These are phyloP conservation scores for Panagrolaimus sp. DNA, from an alignment of 1,140 invertebrate species.

Conservation along the genomic window DNA sequence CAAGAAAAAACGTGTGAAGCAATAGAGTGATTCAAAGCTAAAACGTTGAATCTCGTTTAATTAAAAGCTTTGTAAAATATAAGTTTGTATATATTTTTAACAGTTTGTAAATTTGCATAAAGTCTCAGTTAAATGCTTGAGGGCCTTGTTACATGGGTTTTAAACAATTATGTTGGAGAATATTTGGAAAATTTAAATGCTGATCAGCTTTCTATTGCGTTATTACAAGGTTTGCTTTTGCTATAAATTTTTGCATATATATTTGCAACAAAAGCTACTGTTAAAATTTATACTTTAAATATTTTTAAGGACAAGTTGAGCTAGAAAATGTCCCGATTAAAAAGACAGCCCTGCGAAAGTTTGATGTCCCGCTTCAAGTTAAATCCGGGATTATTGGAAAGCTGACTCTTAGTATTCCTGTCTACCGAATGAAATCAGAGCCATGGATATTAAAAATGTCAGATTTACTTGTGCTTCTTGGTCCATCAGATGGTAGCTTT, in stretches of 20 bases:
- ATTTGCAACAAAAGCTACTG: no score
- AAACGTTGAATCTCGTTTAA: no score
- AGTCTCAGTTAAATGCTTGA: conserved; percentile 73
- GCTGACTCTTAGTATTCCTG: conserved; percentile 80
- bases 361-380: conserved; percentile 83
- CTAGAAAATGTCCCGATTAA: conserved; percentile 93
- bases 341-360: conserved; percentile 80
- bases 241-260: background rate
- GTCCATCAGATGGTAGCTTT: conserved; percentile 67
- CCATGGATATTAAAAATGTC: conserved; percentile 92
- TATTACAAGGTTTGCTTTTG: conserved; percentile 74
- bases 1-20: no score
- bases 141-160: conserved; percentile 87
- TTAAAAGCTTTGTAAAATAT: no score
- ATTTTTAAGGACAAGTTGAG: conserved; percentile 80
- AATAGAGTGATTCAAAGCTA: no score
- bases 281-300: background rate
- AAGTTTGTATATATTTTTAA: no score
- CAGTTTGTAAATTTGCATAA: background rate
- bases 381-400: conserved; percentile 85
- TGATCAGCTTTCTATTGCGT: conserved; percentile 86
- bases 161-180: conserved; percentile 95
- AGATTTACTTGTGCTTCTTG: conserved; percentile 80
- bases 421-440: conserved; percentile 77
- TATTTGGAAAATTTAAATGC: conserved; percentile 97